These are phyloP conservation scores for Micromesistius poutassou DNA, from an alignment of 2,797 vertebrate genomes.

Conservation along the genomic window DNA sequence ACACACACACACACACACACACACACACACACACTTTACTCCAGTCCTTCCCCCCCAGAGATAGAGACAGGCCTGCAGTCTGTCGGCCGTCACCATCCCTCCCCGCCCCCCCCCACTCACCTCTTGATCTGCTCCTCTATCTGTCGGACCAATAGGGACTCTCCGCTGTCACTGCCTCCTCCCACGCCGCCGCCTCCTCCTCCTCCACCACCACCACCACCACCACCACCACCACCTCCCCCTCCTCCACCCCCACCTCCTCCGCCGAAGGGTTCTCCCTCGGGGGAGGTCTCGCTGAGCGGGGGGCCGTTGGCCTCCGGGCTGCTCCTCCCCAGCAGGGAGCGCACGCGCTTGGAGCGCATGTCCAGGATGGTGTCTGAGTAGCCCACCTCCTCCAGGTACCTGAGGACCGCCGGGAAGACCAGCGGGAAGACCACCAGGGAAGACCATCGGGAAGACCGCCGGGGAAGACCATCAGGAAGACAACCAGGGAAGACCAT, in stretches of 20 bases:
- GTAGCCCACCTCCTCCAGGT: slow-evolving; percentile 89
- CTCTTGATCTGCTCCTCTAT: slow-evolving; percentile 92
- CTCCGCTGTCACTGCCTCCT: slow-evolving; percentile 34
- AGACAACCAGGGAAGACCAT: no score
- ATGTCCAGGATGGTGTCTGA: slow-evolving; percentile 89
- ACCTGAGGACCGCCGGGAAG: slow-evolving; percentile 61
- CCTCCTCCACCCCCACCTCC: slow-evolving; percentile 41
- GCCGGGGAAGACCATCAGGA: no score
- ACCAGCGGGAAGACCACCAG: no score
- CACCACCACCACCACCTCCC: background rate
- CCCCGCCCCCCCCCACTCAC: slow-evolving; percentile 58
- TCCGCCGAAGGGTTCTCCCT: slow-evolving; percentile 63
- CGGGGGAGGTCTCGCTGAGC: slow-evolving; percentile 56
- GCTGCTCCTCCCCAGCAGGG: slow-evolving; percentile 81
- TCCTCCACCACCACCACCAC: slow-evolving; percentile 26
- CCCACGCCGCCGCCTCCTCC: slow-evolving; percentile 21
- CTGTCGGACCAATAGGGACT: slow-evolving; percentile 84
- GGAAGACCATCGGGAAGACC: no score
- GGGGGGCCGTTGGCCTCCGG: slow-evolving; percentile 79
- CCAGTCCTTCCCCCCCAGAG: background rate
- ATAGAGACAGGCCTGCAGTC: background rate
- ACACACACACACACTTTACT: slow-evolving; percentile 3
- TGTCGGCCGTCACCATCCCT: background rate
- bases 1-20: slow-evolving; percentile 16
- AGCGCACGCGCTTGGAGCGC: slow-evolving; percentile 85